phyloP scores from a whole-genome alignment of 1,140 invertebrate genomes.

The Schlechtendalia chinensis region DNA sequence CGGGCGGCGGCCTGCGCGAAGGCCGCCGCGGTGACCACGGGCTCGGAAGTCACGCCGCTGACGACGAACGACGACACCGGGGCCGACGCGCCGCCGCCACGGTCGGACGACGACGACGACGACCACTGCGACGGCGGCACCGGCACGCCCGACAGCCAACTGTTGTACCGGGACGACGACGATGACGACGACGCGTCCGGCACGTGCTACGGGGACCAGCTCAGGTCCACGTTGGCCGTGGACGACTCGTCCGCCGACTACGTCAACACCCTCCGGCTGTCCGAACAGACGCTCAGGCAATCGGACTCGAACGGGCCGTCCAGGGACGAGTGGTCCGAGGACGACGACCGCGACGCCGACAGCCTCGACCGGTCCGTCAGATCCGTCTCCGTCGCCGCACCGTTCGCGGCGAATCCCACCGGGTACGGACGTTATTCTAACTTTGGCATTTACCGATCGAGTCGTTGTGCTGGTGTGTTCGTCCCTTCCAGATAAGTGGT shows the following conservation, averaged over 20 bases:
- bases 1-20: conserved; percentile 53
- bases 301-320: conserved; percentile 43
- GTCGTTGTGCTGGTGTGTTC: too few species aligned
- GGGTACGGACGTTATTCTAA: conserved; percentile 12
- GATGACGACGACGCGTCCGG: conserved; percentile 13
- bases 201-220: conserved; percentile 21
- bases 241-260: conserved; percentile 17
- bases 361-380: conserved; percentile 8
- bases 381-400: neutral
- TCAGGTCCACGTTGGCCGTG: conserved; percentile 32
- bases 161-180: conserved; percentile 6
- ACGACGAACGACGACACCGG: conserved; percentile 55
- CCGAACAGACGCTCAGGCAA: conserved; percentile 44
- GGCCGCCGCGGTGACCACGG: conserved; percentile 62
- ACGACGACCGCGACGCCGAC: neutral
- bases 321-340: conserved; percentile 17
- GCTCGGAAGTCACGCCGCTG: conserved; percentile 55
- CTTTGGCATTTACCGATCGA: too few species aligned
- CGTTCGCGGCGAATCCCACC: conserved; percentile 1
- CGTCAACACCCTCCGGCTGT: neutral
- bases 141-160: neutral
- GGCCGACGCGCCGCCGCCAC: conserved; percentile 58
- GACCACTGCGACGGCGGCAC: neutral
- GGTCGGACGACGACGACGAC: neutral
- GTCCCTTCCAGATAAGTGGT: too few species aligned